Base-by-base conservation (phyloP, 2,113 vertebrate genomes). In the Rhabdomys dilectus region DNA sequence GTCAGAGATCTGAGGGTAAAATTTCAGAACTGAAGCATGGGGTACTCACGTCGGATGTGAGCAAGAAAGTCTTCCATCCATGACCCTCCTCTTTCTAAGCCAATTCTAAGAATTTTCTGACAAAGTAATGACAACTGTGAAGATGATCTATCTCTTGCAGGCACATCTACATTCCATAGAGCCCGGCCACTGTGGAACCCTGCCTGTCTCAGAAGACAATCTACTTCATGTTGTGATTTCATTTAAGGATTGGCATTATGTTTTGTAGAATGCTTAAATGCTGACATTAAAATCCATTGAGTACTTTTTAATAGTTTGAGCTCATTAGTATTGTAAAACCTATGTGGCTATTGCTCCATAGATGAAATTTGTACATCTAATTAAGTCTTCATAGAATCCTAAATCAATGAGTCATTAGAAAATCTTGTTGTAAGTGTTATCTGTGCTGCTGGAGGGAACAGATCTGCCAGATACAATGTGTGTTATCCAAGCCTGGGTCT, bases 351-450 rank as follows among this genome's bases (percentile, higher is more conserved):
- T 85, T 96, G 24, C 51, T 86, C 36, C 10, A 81, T 81, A 58
- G 77, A 39, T 73, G 53, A 11, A 5, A 70, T 42, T 76, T 89
- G 19, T 64, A 60, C 36, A 77, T 87, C 75, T 70, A 86, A 72
- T 93, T 89, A 78, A 64, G 19, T 76, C 53, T 88, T 88, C 88
- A 93, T 22, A 82, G 26, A 93, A 16, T 91, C 60, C 36, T 94
- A 93, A 96, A 80, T 91, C 87, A 91, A 56, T 62, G 21, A 88
- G 7, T 70, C 75, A 58, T 26, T 89, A 6, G 60, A 80, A 88
- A 88, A 24, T 60, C 82, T 88, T 91, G 58, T 62, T 92, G 88
- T 88, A 85, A 96, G 76, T 93, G 51, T 17, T 78, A 36, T 78
- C 64, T 91, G 29, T 48, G n/a, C 70, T 48, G n/a, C 70, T 64